Evolutionary conservation across 2,888 invertebrate genomes (phyloP).

Genomic region (Hirtodrosophila duncani): DNA sequence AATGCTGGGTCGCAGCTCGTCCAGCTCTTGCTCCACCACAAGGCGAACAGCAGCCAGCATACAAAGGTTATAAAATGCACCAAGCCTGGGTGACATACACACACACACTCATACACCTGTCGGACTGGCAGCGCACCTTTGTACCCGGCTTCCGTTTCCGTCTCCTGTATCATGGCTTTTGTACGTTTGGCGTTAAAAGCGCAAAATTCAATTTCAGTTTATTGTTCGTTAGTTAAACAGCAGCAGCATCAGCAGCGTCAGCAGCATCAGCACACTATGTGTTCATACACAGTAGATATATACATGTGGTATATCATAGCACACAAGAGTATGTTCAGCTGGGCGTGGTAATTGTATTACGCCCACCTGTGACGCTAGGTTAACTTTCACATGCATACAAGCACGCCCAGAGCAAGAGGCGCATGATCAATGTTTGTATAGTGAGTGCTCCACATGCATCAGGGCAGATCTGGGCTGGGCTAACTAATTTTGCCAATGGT

Average conservation of each 20-base stretch:
- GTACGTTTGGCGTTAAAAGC: slow-evolving; percentile 65
- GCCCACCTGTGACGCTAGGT: slow-evolving; percentile 63
- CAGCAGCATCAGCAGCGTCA: slow-evolving; percentile 9
- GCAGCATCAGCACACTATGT: slow-evolving; percentile 16
- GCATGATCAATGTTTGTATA: slow-evolving; percentile 48
- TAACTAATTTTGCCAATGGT: slow-evolving; percentile 43
- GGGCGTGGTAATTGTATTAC: slow-evolving; percentile 58
- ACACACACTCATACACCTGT: slow-evolving; percentile 4
- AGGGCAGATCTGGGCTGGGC: too few relatives aligned
- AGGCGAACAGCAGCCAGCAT: slow-evolving; percentile 7
- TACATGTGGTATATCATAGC: too few relatives aligned
- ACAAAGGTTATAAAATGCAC: slow-evolving; percentile 40
- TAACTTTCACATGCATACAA: slow-evolving; percentile 22
- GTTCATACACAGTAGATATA: slow-evolving; percentile 10
- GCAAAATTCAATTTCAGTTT: slow-evolving; percentile 69
- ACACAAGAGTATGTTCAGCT: background rate
- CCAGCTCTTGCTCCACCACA: background rate
- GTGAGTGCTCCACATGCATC: slow-evolving; percentile 5
- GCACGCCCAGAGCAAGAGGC: slow-evolving; percentile 22
- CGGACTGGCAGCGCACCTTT: background rate
- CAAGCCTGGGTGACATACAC: too few relatives aligned
- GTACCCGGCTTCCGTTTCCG: background rate
- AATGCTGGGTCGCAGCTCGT: slow-evolving; percentile 40
- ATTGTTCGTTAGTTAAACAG: slow-evolving; percentile 68
- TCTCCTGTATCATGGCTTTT: slow-evolving; percentile 36